A percentile compares a stretch with the other conserved stretches of the same genome.
Evolutionary conservation across 2,888 invertebrate species (phyloP).

Genomic region (Caenorhabditis sp.): DNA sequence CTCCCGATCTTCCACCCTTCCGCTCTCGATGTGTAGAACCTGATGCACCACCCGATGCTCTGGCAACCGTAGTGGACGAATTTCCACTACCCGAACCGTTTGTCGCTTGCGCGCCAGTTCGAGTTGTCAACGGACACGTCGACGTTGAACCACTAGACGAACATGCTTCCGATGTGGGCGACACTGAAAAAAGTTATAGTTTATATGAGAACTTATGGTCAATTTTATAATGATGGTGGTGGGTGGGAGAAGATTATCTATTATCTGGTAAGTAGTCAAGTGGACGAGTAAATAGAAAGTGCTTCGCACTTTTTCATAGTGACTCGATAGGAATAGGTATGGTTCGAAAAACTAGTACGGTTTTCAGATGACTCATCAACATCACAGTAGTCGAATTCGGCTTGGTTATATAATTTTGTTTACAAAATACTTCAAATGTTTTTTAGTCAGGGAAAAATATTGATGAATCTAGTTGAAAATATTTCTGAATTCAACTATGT

Average conservation of each 20-base stretch:
- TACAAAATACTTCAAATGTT: too few species aligned
- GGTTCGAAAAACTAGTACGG: not conserved
- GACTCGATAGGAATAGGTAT: not conserved
- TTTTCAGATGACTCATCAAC: too few species aligned
- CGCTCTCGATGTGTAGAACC: constrained; percentile 12
- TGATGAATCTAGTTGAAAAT: too few species aligned
- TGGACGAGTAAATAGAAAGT: not conserved
- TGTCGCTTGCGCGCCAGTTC: not conserved
- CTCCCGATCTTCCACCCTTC: constrained; percentile 10
- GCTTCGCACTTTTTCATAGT: not conserved
- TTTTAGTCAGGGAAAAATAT: too few species aligned
- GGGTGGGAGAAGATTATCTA: not conserved
- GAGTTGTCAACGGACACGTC: constrained; percentile 2
- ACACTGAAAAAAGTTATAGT: constrained; percentile 34
- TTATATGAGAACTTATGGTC: not conserved
- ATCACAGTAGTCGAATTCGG: too few species aligned
- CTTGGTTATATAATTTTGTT: too few species aligned
- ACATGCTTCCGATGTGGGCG: constrained; percentile 47
- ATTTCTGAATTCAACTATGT: too few species aligned
- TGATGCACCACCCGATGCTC: not conserved
- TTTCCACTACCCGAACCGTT: not conserved
- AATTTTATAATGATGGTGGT: not conserved
- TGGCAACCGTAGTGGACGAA: not conserved
- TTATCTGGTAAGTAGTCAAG: constrained; percentile 1
- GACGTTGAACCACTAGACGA: constrained; percentile 37